Base-by-base conservation (phyloP, 2,888 invertebrate genomes). In the Cosmia pyralina region DNA sequence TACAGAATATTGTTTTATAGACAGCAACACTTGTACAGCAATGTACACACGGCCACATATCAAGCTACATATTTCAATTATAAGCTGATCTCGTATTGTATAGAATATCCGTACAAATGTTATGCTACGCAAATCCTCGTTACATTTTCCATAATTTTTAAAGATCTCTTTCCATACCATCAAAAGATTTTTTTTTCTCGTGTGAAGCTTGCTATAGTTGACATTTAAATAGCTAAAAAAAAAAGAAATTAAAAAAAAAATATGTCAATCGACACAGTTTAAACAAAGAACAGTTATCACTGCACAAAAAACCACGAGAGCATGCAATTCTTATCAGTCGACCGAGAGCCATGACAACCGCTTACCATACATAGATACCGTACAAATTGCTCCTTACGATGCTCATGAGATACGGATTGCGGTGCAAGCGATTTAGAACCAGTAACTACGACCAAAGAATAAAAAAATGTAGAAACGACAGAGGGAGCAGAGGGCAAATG, bases 231-330 rank as follows among this genome's bases (percentile, higher is more conserved):
- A n/a, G n/a, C n/a, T n/a, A n/a, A n/a, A n/a, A n/a, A n/a, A n/a
- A n/a, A n/a, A n/a, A n/a, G n/a, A n/a, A n/a, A n/a, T n/a, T n/a
- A n/a, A n/a, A n/a, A n/a, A n/a, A n/a, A n/a, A n/a, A n/a, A n/a
- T n/a, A n/a, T 28, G 28, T 28, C 28, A 28, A 28, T 38, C 2
- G 2, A 38, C 19, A 19, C 13, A 41, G 71, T 22, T 44, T 44
- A 44, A 46, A 68, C 13, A 22, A 55, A 44, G 1, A 60, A 77
- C 78, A 60, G 60, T 71, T 75, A 57, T 55, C 11, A 22, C 11
- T 65, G 34, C 57, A 64, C 50, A 71, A 72, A 59, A 72, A 85
- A 50, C 19, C 13, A 77, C 17, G 66, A 70, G 72, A 86, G 75
- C 86, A 74, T 82, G 57, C 66, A 55, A 28, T 41, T 67, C 34